Base-by-base conservation (phyloP, 2,888 invertebrate genomes). In the Leptarthrus brevirostris region DNA sequence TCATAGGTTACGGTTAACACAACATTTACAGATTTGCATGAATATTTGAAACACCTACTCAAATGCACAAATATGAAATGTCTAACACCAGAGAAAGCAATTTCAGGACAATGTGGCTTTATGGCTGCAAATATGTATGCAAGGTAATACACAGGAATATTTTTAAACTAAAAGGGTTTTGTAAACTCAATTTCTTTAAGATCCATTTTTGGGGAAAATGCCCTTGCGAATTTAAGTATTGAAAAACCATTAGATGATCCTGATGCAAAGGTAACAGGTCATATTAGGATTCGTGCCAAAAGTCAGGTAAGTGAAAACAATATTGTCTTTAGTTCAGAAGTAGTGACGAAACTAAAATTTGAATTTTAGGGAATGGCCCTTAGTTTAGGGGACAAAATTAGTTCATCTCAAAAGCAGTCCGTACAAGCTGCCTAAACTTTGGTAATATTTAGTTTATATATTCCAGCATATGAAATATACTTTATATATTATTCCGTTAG, bases 91-190 rank as follows among this genome's bases (percentile, higher is more conserved):
- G 97, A 97, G 81, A 96, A 97, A 88, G 96, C 97, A 0, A 86
- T 98, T 72, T 93, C 94, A 0, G 98, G 98, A 0, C 97, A 98
- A 80, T 99, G 99, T 86, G 98, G 98, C 4, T 99, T 99, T 86
- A 96, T 99, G 95, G 98, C 98, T 4, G 99, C 99, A 53, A 99
- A 99, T 84, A 91, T 99, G 89, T 99, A 99, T 87, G 98, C 98
- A 53, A 93, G 82, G 84, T 85, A 79, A 76, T 80, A 34, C 40
- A 1, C n/a, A 20, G 26, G 4, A 61, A 12, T 36, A 10, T 71
- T 14, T 52, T 73, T 26, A 56, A 36, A 52, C 61, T n/a, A 16
- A 18, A 30, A 40, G 5, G n/a, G 26, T 24, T 3, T 40, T 47
- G 18, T 34, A n/a, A 73, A 56, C 20, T 0, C 18, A n/a, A 26